Percentiles rank a stretch among this genome's conserved stretches.
Conservation (phyloP, 2,797 vertebrate species). For the Aplochiton taeniatus region DNA sequence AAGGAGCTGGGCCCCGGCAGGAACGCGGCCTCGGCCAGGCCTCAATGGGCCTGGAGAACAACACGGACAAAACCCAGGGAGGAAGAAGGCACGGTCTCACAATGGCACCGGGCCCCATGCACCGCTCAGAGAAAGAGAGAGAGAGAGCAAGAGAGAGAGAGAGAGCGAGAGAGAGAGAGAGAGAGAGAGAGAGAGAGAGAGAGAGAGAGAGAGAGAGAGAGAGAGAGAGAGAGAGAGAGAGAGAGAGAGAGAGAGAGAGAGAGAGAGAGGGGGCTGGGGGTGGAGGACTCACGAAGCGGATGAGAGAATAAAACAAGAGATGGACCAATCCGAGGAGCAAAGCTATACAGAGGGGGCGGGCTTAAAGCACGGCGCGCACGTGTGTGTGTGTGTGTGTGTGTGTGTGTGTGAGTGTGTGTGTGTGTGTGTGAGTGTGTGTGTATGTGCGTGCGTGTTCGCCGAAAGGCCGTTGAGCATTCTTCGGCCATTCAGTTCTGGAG, state of each 20-base stretch:
- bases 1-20: constrained; percentile 64
- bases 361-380: too few relatives aligned
- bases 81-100: constrained; percentile 66
- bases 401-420: too few relatives aligned
- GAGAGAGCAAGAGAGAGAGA: constrained; percentile 52
- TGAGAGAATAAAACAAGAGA: constrained; percentile 51
- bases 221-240: constrained; percentile 53
- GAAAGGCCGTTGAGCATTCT: constrained; percentile 60
- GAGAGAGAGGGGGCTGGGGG: constrained; percentile 63
- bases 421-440: too few relatives aligned
- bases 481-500: constrained; percentile 64
- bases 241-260: constrained; percentile 55
- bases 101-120: constrained; percentile 69
- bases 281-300: too few relatives aligned
- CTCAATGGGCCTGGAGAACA: constrained; percentile 67
- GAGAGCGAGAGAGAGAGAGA: constrained; percentile 60
- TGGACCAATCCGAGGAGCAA: constrained; percentile 39
- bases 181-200: constrained; percentile 59
- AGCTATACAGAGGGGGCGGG: constrained; percentile 31
- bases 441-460: too few relatives aligned
- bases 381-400: too few relatives aligned
- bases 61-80: constrained; percentile 68
- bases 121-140: constrained; percentile 63
- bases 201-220: too few relatives aligned
- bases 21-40: constrained; percentile 45